A percentile compares a stretch with the other conserved stretches of the same genome.
phyloP scores from a whole-genome alignment of 1,140 invertebrate species.

The Diplogasteroides magnus region DNA sequence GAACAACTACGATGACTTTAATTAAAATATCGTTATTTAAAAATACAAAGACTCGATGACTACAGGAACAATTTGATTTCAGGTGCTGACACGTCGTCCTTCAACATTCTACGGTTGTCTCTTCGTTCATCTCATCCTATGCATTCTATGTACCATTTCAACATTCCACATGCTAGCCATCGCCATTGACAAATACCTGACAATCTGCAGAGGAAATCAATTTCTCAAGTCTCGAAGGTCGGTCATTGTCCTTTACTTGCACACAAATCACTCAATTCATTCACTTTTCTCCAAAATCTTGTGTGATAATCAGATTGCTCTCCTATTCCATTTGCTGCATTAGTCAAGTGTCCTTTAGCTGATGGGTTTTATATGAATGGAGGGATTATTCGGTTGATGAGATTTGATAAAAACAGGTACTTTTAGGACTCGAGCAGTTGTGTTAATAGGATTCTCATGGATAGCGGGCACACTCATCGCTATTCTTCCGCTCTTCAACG shows the following conservation, averaged over 20 bases:
- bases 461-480: conserved; percentile 25
- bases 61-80: not conserved
- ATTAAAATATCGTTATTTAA: too few relatives aligned
- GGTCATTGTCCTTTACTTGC: too few relatives aligned
- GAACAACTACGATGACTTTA: too few relatives aligned
- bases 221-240: conserved; percentile 4
- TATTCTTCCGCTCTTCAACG: conserved; percentile 34
- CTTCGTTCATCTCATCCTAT: conserved; percentile 33
- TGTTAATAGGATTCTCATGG: conserved; percentile 28
- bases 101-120: conserved; percentile 32
- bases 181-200: conserved; percentile 36
- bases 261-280: too few relatives aligned
- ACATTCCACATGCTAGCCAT: conserved; percentile 38
- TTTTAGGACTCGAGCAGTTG: conserved; percentile 26
- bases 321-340: too few relatives aligned
- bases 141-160: conserved; percentile 38
- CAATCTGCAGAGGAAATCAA: conserved; percentile 31
- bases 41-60: not conserved
- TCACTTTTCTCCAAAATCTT: not conserved
- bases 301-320: too few relatives aligned
- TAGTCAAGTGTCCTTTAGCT: too few relatives aligned
- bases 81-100: conserved; percentile 28
- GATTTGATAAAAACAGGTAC: not conserved
- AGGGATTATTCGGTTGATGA: not conserved
- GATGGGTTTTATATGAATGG: too few relatives aligned